These are phyloP conservation scores for Amblyteles armatorius DNA, from an alignment of 2,888 invertebrate genomes.

Conservation along the genomic window DNA sequence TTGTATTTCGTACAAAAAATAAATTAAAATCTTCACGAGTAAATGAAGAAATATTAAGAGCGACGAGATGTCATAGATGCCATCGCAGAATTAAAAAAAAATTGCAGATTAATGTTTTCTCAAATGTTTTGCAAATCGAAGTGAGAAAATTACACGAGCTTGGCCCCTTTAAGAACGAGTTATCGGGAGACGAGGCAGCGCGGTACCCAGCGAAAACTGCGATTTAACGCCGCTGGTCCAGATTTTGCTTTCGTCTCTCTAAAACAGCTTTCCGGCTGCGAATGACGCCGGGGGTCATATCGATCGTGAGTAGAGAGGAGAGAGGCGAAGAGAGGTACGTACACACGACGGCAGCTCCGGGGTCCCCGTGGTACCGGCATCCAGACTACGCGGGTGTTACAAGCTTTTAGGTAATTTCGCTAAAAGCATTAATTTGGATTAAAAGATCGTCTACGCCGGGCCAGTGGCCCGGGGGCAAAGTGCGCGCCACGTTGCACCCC, in stretches of 20 bases:
- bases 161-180: not conserved
- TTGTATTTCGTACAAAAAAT: not conserved
- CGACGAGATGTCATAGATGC: not conserved
- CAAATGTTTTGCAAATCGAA: not conserved
- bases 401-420: constrained; percentile 81
- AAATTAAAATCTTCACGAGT: not conserved
- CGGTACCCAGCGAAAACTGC: not conserved
- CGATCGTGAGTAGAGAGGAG: constrained; percentile 23
- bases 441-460: constrained; percentile 79
- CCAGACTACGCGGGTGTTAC: constrained; percentile 74
- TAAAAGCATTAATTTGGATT: constrained; percentile 83
- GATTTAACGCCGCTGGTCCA: not conserved
- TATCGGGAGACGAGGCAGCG: not conserved
- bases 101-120: not conserved
- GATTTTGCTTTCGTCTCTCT: constrained; percentile 29
- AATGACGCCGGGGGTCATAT: constrained; percentile 29
- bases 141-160: not conserved
- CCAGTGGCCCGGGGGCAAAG: constrained; percentile 68
- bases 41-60: not conserved
- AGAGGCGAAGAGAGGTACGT: not conserved
- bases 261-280: constrained; percentile 26
- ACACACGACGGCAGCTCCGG: constrained; percentile 40
- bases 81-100: not conserved
- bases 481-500: constrained; percentile 69
- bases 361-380: constrained; percentile 54